These are phyloP conservation scores for Ranitomeya variabilis DNA, from an alignment of 2,113 vertebrate genomes.

Conservation along the genomic window DNA sequence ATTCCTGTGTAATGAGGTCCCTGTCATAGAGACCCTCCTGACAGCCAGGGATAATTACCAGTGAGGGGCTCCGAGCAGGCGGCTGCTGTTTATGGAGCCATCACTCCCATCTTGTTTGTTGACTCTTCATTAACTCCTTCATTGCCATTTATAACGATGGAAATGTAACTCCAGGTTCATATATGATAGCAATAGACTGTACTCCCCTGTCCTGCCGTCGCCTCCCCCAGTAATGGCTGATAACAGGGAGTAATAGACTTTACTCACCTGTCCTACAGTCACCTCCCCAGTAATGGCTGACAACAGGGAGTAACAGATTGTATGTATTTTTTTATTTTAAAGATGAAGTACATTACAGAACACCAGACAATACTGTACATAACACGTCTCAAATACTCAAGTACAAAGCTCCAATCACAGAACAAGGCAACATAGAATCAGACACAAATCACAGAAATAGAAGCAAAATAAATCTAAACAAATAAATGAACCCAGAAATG, in stretches of 20 bases:
- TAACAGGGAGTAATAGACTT: neutral
- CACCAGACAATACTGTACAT: no score
- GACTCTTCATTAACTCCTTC: neutral
- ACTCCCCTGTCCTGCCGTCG: neutral
- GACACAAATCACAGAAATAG: no score
- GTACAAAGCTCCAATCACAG: no score
- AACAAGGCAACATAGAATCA: no score
- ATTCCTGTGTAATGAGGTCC: slow-evolving; percentile 43
- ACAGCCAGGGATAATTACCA: slow-evolving; percentile 41
- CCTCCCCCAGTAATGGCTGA: neutral
- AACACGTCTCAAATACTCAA: no score
- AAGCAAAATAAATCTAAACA: no score
- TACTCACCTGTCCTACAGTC: neutral
- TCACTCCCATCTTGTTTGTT: neutral
- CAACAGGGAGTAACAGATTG: neutral
- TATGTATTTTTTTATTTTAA: neutral
- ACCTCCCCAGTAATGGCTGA: neutral
- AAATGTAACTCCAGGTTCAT: neutral
- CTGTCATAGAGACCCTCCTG: slow-evolving; percentile 51
- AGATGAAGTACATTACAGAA: no score
- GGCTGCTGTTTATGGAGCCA: neutral
- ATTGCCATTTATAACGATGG: neutral
- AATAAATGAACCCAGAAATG: no score
- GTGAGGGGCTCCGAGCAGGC: neutral
- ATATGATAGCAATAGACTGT: neutral